Evolutionary conservation across 1,140 invertebrate species (phyloP).

Genomic region (Formica selysi): DNA sequence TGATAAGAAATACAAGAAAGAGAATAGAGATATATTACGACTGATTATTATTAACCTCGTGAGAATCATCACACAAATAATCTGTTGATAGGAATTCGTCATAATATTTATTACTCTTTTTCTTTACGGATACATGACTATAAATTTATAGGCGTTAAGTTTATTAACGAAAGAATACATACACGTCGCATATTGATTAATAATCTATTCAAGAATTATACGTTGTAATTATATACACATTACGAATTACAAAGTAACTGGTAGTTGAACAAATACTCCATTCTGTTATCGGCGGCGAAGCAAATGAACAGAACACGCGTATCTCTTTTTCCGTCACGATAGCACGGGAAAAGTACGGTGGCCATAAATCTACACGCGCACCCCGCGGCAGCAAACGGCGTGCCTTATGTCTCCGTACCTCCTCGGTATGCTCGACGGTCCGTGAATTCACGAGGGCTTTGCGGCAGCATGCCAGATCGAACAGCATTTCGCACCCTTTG

Average conservation of each 20-base stretch:
- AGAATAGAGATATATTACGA: too few relatives aligned
- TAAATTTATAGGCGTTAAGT: too few relatives aligned
- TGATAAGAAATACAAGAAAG: too few relatives aligned
- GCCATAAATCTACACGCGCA: slow-evolving; percentile 33
- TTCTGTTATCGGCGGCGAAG: too few relatives aligned
- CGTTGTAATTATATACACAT: background rate
- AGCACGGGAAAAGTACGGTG: background rate
- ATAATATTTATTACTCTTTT: too few relatives aligned
- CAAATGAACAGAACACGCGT: slow-evolving; percentile 9
- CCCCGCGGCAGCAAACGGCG: slow-evolving; percentile 49
- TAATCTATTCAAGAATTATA: too few relatives aligned
- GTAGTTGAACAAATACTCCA: background rate
- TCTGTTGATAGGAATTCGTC: too few relatives aligned
- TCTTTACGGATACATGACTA: too few relatives aligned
- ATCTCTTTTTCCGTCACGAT: slow-evolving; percentile 18
- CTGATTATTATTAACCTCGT: too few relatives aligned
- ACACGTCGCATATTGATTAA: too few relatives aligned
- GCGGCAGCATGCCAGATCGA: slow-evolving; percentile 49
- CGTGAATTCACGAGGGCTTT: slow-evolving; percentile 64
- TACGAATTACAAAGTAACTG: background rate
- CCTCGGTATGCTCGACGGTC: slow-evolving; percentile 40
- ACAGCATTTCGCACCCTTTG: slow-evolving; percentile 64
- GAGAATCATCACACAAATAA: too few relatives aligned
- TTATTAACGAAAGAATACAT: too few relatives aligned
- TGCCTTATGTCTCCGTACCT: slow-evolving; percentile 66